Evolutionary conservation across 37 sponge, comb jelly and placozoan genomes (phyloP).

Genomic region (Agelas oroides): DNA sequence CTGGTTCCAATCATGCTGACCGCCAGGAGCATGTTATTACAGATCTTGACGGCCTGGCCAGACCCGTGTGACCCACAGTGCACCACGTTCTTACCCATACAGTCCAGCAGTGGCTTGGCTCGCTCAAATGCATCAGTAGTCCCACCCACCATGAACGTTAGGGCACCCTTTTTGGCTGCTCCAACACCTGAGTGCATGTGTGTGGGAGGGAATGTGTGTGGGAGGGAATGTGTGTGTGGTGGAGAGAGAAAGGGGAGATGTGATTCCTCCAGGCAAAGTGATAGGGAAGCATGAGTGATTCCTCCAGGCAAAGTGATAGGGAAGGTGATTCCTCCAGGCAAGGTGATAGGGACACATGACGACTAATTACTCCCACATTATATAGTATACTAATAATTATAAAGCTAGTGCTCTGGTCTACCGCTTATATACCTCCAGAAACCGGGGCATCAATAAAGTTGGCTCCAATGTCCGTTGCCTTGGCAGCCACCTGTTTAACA

Average conservation of each 20-base stretch:
- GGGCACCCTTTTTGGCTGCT: constrained; percentile 83
- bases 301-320: too few species aligned
- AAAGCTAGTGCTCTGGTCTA: too few species aligned
- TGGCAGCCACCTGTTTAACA: constrained; percentile 55
- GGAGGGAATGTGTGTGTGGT: too few species aligned
- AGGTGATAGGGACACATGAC: too few species aligned
- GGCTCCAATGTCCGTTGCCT: constrained; percentile 50
- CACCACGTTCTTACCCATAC: constrained; percentile 95
- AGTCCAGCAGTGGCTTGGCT: constrained; percentile 81
- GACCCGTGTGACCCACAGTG: constrained; percentile 84
- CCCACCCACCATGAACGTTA: constrained; percentile 99
- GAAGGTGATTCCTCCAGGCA: too few species aligned
- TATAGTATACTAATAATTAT: too few species aligned
- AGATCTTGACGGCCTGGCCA: constrained; percentile 90
- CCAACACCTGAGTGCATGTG: constrained; percentile 73
- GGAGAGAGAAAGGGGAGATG: too few species aligned
- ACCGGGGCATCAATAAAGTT: constrained; percentile 95
- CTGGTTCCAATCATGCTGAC: constrained; percentile 94
- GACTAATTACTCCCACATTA: too few species aligned
- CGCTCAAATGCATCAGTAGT: constrained; percentile 61
- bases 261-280: too few species aligned
- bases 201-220: too few species aligned
- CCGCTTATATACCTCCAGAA: constrained; percentile 93
- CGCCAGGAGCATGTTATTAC: constrained; percentile 98
- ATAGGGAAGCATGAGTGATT: too few species aligned